Evolutionary conservation across 2,888 invertebrate species (phyloP).

Genomic region (Agrotis puta): DNA sequence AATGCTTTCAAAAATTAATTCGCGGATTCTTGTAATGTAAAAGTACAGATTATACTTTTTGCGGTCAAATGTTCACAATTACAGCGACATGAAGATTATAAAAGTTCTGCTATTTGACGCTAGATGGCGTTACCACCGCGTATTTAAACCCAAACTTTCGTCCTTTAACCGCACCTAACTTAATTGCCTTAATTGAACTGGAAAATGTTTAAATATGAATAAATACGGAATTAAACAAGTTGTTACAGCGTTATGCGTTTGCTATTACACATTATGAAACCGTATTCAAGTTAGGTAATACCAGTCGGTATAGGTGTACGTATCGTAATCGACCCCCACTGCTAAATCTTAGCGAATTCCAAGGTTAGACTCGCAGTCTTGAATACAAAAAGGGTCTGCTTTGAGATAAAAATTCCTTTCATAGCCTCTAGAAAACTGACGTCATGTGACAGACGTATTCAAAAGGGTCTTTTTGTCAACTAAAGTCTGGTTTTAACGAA

Average conservation of each 20-base stretch:
- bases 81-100: not conserved
- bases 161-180: slow-evolving; percentile 27
- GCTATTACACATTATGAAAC: slow-evolving; percentile 65
- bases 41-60: not conserved
- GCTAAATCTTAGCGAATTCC: slow-evolving; percentile 54
- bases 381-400: slow-evolving; percentile 63
- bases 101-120: slow-evolving; percentile 67
- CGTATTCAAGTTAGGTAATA: slow-evolving; percentile 64
- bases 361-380: slow-evolving; percentile 60
- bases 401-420: slow-evolving; percentile 55
- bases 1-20: not conserved
- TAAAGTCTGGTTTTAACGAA: not conserved
- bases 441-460: slow-evolving; percentile 37
- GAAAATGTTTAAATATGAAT: slow-evolving; percentile 54
- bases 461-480: slow-evolving; percentile 24
- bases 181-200: slow-evolving; percentile 44
- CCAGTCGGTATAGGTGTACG: slow-evolving; percentile 36
- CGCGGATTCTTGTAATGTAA: not conserved
- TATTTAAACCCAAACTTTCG: slow-evolving; percentile 21
- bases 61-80: not conserved
- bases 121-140: slow-evolving; percentile 72
- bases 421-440: slow-evolving; percentile 39
- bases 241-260: slow-evolving; percentile 56
- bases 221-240: slow-evolving; percentile 62
- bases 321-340: slow-evolving; percentile 58